These are phyloP conservation scores for Cerastis leucographa DNA, from an alignment of 2,888 invertebrate genomes.

Conservation along the genomic window DNA sequence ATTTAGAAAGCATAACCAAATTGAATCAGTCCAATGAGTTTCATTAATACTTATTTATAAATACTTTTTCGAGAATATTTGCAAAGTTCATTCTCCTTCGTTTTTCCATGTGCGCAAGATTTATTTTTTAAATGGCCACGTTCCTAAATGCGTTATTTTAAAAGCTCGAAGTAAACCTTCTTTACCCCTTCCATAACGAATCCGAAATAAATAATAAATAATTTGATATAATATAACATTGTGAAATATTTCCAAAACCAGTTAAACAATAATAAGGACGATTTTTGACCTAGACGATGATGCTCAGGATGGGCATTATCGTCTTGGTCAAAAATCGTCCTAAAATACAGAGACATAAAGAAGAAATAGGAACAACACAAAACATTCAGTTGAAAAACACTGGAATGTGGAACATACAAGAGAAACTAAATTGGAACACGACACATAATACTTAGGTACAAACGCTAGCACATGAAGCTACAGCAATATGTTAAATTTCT, in stretches of 20 bases:
- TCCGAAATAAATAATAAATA: not conserved
- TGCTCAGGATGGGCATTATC: not conserved
- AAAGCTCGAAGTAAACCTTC: not conserved
- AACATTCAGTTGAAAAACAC: slow-evolving; percentile 4
- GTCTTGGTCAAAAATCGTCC: not conserved
- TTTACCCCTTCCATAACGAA: not conserved
- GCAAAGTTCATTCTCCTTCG: slow-evolving; percentile 40
- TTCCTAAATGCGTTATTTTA: not conserved
- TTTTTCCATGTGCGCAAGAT: slow-evolving; percentile 36
- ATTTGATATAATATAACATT: not conserved
- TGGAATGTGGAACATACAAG: not conserved
- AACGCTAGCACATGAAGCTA: not conserved
- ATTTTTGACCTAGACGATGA: too few species aligned
- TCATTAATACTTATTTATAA: slow-evolving; percentile 76
- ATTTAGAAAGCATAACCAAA: slow-evolving; percentile 37
- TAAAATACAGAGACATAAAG: not conserved
- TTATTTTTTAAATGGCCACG: not conserved
- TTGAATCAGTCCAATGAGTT: slow-evolving; percentile 77
- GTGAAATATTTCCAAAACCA: not conserved
- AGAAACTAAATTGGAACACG: not conserved
- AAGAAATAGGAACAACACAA: slow-evolving; percentile 2
- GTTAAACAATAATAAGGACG: not conserved
- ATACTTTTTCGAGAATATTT: slow-evolving; percentile 63
- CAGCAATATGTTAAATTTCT: not conserved
- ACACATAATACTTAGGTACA: not conserved